These are phyloP conservation scores for Myotis findleyi DNA, from an alignment of 2,797 vertebrate genomes.

Conservation along the genomic window DNA sequence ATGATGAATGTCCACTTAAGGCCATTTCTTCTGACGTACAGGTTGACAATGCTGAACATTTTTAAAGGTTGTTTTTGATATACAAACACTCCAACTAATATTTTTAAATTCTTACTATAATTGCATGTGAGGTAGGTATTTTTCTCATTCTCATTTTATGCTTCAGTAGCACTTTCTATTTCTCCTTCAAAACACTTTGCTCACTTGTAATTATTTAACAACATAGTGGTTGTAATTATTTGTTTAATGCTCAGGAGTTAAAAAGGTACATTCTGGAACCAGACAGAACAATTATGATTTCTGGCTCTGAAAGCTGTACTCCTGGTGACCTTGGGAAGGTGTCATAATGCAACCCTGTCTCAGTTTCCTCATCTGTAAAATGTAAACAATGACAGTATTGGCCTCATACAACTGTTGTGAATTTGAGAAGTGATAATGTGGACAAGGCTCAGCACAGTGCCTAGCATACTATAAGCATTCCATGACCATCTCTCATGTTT, in stretches of 20 bases:
- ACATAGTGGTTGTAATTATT: slow-evolving; percentile 54
- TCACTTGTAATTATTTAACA: slow-evolving; percentile 62
- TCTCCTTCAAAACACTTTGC: slow-evolving; percentile 36
- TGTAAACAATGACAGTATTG: not conserved
- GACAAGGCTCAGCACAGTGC: not conserved
- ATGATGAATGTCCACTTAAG: slow-evolving; percentile 27
- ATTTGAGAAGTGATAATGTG: not conserved
- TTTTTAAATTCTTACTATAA: slow-evolving; percentile 54
- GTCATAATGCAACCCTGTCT: not conserved
- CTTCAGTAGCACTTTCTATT: slow-evolving; percentile 34
- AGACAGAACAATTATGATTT: not conserved
- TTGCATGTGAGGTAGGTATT: slow-evolving; percentile 19
- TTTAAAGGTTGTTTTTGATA: slow-evolving; percentile 31
- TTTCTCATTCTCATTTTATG: slow-evolving; percentile 63
- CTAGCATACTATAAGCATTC: not conserved
- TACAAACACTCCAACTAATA: not conserved
- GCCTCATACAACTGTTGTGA: not conserved
- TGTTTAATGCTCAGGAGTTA: slow-evolving; percentile 42
- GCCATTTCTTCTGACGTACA: slow-evolving; percentile 23
- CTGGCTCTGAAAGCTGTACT: not conserved
- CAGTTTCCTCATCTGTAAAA: slow-evolving; percentile 29
- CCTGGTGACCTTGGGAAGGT: not conserved
- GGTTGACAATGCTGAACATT: not conserved
- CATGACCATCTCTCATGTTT: not conserved
- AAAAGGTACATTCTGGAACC: slow-evolving; percentile 29